Percentiles rank a stretch among this genome's conserved stretches.
Conservation (phyloP, 1,140 invertebrate genomes). For the Brachionus koreanus region DNA sequence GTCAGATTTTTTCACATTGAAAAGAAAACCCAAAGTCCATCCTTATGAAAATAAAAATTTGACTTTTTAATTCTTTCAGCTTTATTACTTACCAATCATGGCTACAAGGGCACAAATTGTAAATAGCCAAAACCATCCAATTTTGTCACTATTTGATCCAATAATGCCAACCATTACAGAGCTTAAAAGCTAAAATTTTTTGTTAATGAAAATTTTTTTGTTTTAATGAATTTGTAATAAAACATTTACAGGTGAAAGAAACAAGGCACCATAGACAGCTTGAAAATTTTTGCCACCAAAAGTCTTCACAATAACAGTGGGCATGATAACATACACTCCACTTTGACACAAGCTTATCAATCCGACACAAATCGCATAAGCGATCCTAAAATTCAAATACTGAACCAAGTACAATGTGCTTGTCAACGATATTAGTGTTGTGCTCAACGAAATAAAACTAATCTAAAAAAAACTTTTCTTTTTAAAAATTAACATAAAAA, state of each 20-base stretch:
- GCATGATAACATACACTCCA: constrained; percentile 51
- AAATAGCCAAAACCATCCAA: constrained; percentile 23
- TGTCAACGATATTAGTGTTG: not conserved
- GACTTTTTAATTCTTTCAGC: not conserved
- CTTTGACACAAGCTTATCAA: constrained; percentile 49
- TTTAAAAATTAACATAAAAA: not conserved
- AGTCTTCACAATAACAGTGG: constrained; percentile 37
- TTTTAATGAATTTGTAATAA: no score
- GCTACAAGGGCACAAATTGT: not conserved
- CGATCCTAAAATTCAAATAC: constrained; percentile 44
- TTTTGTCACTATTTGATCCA: not conserved
- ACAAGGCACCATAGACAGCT: not conserved
- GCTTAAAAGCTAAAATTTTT: not conserved
- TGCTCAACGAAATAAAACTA: not conserved
- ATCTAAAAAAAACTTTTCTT: not conserved
- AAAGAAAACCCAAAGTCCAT: not conserved
- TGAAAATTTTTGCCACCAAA: constrained; percentile 35
- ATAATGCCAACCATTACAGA: not conserved
- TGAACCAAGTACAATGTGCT: constrained; percentile 23
- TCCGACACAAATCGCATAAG: constrained; percentile 50
- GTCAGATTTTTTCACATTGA: not conserved
- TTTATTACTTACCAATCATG: not conserved
- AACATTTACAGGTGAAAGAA: not conserved
- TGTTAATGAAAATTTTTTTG: not conserved
- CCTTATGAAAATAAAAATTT: not conserved